A percentile compares a stretch with the other conserved stretches of the same genome.
phyloP scores from a whole-genome alignment of 2,888 invertebrate genomes.

The Chaetogeoica ovagalla region DNA sequence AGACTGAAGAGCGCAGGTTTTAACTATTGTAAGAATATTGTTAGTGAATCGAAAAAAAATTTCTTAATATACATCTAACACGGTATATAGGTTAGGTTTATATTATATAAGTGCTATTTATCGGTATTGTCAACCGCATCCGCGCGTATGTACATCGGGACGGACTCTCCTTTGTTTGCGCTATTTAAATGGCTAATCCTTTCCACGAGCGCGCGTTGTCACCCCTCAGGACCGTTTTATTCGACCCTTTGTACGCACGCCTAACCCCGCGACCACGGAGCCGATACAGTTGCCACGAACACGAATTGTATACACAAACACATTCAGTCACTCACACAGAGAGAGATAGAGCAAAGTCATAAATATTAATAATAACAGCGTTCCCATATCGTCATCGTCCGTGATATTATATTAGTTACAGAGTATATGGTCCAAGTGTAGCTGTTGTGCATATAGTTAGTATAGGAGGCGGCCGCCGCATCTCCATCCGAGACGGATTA shows the following conservation, averaged over 20 bases:
- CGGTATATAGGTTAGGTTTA: not conserved
- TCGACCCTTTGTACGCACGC: not conserved
- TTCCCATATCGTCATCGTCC: constrained; percentile 11
- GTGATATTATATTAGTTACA: not conserved
- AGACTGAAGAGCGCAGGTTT: too few species aligned
- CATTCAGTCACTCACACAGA: too few species aligned
- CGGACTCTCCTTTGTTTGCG: constrained; percentile 17
- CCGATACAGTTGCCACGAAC: too few species aligned
- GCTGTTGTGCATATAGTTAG: not conserved
- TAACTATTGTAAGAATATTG: too few species aligned
- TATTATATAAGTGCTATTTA: not conserved
- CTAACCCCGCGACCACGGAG: not conserved
- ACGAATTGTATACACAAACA: too few species aligned
- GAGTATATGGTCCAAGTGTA: not conserved
- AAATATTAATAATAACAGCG: constrained; percentile 26
- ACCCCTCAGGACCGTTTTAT: not conserved
- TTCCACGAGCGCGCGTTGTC: constrained; percentile 8
- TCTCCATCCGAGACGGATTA: constrained; percentile 38
- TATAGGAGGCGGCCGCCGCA: not conserved
- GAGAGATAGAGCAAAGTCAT: not conserved
- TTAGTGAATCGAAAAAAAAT: too few species aligned
- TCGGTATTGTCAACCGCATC: not conserved
- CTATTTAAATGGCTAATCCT: constrained; percentile 45
- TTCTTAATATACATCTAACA: not conserved
- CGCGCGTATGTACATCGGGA: not conserved